Evolutionary conservation across 30 jellyfish, hydroid and myxozoan species (phyloP).

Genomic region (Chrysaora quinquecirrha): DNA sequence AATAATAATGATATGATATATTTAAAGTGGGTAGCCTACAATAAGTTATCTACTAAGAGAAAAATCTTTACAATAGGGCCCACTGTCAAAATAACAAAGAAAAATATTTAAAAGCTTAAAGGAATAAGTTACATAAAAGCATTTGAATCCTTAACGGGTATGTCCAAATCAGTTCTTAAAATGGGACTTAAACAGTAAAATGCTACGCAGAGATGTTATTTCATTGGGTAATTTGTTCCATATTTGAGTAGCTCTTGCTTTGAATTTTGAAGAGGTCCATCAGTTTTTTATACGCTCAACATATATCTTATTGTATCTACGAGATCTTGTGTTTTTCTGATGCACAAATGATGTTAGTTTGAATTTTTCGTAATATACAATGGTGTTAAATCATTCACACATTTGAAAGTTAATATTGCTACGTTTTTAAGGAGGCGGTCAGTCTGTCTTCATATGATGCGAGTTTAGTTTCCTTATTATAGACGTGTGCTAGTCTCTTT

Average conservation of each 20-base stretch:
- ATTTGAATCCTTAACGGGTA: background rate
- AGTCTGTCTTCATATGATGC: slow-evolving; percentile 45
- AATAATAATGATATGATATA: too few relatives aligned
- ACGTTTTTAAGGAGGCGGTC: slow-evolving; percentile 45
- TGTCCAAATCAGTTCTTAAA: background rate
- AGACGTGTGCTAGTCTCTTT: slow-evolving; percentile 40
- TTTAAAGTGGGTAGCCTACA: too few relatives aligned
- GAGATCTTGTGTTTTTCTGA: slow-evolving; percentile 50
- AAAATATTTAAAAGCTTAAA: too few relatives aligned
- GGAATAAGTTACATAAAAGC: background rate
- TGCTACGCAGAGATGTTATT: slow-evolving; percentile 33
- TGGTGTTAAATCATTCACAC: slow-evolving; percentile 37
- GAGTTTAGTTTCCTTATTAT: slow-evolving; percentile 50
- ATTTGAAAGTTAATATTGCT: slow-evolving; percentile 46
- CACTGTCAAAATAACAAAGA: too few relatives aligned
- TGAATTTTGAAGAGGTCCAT: slow-evolving; percentile 44
- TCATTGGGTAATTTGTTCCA: slow-evolving; percentile 32
- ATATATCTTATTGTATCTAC: slow-evolving; percentile 37
- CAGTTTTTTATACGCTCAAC: slow-evolving; percentile 43
- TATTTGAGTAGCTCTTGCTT: slow-evolving; percentile 52
- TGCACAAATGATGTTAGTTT: slow-evolving; percentile 42
- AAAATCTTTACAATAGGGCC: background rate
- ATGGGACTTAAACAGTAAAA: background rate
- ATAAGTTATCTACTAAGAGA: too few relatives aligned
- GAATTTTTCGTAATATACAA: slow-evolving; percentile 31